Conservation (phyloP, 2,888 invertebrate genomes). For the Endomychus coccineus region DNA sequence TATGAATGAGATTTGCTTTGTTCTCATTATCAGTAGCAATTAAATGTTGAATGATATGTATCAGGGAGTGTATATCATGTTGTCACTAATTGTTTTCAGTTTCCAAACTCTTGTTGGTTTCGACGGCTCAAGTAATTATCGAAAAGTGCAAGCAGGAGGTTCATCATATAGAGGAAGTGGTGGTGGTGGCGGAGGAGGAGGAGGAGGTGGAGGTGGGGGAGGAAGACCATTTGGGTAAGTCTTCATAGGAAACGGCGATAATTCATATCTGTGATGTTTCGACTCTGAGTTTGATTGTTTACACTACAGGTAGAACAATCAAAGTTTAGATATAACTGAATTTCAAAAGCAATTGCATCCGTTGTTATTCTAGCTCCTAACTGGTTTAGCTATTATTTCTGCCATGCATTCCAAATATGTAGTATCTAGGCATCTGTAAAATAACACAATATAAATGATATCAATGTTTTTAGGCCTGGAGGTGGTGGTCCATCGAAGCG, state of each 20-base stretch:
- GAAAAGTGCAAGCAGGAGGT: constrained; percentile 7
- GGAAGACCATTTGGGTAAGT: constrained; percentile 14
- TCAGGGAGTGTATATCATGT: not conserved
- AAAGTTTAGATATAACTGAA: too few relatives aligned
- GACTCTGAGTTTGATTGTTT: too few relatives aligned
- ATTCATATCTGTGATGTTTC: too few relatives aligned
- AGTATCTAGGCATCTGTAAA: constrained; percentile 1
- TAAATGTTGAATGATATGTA: not conserved
- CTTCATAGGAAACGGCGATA: not conserved
- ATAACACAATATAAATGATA: constrained; percentile 5
- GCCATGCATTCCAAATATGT: not conserved
- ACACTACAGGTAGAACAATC: too few relatives aligned
- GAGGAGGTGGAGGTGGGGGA: constrained; percentile 10
- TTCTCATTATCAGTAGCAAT: too few relatives aligned
- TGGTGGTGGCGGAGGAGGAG: constrained; percentile 12
- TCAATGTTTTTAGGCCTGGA: constrained; percentile 12
- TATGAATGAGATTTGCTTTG: too few relatives aligned
- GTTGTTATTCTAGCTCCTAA: too few relatives aligned
- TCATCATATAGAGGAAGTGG: constrained; percentile 11
- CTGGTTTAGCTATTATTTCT: not conserved
- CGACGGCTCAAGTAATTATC: constrained; percentile 5
- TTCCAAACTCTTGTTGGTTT: constrained; percentile 14
- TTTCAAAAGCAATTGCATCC: too few relatives aligned
- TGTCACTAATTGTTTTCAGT: constrained; percentile 3
- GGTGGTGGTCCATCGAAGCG: constrained; percentile 11